These are phyloP conservation scores for Gasterosteus aculeatus DNA, from an alignment of 2,113 vertebrate genomes.

Conservation along the genomic window DNA sequence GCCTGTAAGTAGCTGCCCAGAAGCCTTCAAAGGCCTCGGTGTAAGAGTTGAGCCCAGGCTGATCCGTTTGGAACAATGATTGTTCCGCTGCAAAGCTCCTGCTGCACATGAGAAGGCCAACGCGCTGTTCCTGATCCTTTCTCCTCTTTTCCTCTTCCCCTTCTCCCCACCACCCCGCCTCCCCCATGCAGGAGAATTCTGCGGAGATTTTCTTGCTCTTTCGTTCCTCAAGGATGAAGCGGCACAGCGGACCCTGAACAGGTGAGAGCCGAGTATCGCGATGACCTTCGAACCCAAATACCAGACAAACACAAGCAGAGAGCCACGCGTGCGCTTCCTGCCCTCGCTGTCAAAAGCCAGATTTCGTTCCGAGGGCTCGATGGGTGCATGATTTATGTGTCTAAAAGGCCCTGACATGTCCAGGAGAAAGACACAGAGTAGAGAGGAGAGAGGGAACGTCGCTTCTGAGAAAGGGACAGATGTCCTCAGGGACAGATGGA, in stretches of 20 bases:
- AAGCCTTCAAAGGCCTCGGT: slow-evolving; percentile 65
- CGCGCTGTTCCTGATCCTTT: slow-evolving; percentile 61
- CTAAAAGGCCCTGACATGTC: slow-evolving; percentile 37
- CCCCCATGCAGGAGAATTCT: slow-evolving; percentile 78
- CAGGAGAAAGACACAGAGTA: slow-evolving; percentile 21
- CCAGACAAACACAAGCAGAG: background rate
- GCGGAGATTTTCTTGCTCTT: slow-evolving; percentile 77
- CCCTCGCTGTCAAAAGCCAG: slow-evolving; percentile 1
- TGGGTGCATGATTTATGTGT: slow-evolving; percentile 38
- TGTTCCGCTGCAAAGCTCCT: background rate
- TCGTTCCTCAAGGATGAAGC: slow-evolving; percentile 79
- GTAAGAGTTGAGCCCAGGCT: slow-evolving; percentile 38
- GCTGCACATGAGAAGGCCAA: slow-evolving; percentile 35
- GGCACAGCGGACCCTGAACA: slow-evolving; percentile 60
- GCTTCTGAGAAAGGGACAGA: slow-evolving; percentile 17
- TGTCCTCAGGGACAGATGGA: slow-evolving; percentile 43
- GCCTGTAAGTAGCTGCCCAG: slow-evolving; percentile 46
- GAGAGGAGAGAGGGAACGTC: slow-evolving; percentile 1
- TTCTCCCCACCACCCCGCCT: slow-evolving; percentile 15
- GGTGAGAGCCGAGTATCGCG: slow-evolving; percentile 55
- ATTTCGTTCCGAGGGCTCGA: slow-evolving; percentile 4
- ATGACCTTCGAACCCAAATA: slow-evolving; percentile 32
- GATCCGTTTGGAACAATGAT: slow-evolving; percentile 37
- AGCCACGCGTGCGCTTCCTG: background rate
- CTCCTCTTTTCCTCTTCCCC: slow-evolving; percentile 41